phyloP scores from a whole-genome alignment of 2,797 vertebrate species.

The Gallirallus australis region DNA sequence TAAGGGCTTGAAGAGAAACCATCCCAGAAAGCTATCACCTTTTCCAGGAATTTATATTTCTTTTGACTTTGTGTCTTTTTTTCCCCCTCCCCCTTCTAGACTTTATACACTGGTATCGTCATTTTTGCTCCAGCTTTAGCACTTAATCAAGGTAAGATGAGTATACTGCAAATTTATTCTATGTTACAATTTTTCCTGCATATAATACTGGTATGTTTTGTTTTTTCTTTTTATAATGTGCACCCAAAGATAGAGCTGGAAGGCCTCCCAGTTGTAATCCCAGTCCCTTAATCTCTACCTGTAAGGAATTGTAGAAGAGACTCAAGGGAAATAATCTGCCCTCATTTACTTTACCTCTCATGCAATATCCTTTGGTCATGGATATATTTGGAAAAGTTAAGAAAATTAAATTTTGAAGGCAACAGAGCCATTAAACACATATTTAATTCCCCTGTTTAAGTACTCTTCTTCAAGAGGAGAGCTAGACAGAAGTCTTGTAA shows the following conservation, averaged over 20 bases:
- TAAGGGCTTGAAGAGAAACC: not conserved
- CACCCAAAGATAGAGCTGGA: not conserved
- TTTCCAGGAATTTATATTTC: not conserved
- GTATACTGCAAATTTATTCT: not conserved
- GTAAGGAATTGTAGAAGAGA: not conserved
- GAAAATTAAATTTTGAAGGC: not conserved
- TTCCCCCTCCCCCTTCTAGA: conserved; percentile 43
- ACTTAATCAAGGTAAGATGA: conserved; percentile 82
- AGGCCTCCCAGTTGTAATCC: not conserved
- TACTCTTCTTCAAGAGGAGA: not conserved
- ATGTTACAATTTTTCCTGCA: not conserved
- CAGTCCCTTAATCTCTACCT: not conserved
- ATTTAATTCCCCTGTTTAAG: not conserved
- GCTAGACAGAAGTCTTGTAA: not conserved
- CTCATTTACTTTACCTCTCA: not conserved
- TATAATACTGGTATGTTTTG: not conserved
- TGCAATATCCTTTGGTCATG: not conserved
- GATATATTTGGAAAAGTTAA: not conserved
- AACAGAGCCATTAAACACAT: not conserved
- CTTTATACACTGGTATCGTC: conserved; percentile 84
- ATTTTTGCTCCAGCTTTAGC: conserved; percentile 85
- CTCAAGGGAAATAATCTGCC: not conserved
- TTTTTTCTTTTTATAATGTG: not conserved
- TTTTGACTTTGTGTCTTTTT: conserved; percentile 4
- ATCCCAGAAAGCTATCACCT: not conserved